Conservation (phyloP, 2,888 invertebrate genomes). For the Synanthedon andrenaeformis region DNA sequence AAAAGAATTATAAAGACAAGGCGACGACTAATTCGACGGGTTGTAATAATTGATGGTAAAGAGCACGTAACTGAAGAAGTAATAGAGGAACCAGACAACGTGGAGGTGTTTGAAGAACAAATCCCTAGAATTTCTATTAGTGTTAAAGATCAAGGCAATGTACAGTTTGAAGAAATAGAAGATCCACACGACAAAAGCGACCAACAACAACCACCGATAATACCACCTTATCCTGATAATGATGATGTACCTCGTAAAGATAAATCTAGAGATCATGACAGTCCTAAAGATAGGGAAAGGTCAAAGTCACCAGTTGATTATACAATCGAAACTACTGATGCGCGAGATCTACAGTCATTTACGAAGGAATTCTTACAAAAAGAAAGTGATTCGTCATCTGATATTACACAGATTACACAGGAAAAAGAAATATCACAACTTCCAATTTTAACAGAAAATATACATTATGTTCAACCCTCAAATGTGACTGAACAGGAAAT, state of each 20-base stretch:
- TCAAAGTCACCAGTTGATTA: slow-evolving; percentile 10
- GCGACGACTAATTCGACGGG: slow-evolving; percentile 79
- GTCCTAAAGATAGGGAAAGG: slow-evolving; percentile 1
- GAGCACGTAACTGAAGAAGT: slow-evolving; percentile 87
- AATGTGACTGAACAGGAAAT: slow-evolving; percentile 5
- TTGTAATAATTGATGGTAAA: slow-evolving; percentile 84
- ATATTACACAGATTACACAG: slow-evolving; percentile 6
- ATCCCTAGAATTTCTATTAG: slow-evolving; percentile 79
- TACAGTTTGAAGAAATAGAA: slow-evolving; percentile 42
- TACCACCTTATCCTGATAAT: slow-evolving; percentile 14
- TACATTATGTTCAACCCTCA: slow-evolving; percentile 18
- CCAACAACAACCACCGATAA: slow-evolving; percentile 20
- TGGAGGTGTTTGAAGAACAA: slow-evolving; percentile 78
- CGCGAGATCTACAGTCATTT: slow-evolving; percentile 20
- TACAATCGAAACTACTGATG: slow-evolving; percentile 10
- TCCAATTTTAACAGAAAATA: slow-evolving; percentile 18
- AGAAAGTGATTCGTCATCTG: slow-evolving; percentile 19
- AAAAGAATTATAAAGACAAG: slow-evolving; percentile 81
- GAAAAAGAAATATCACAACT: slow-evolving; percentile 20
- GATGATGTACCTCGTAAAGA: neutral
- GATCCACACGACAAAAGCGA: slow-evolving; percentile 27
- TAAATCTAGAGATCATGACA: slow-evolving; percentile 6
- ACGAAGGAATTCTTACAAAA: slow-evolving; percentile 35
- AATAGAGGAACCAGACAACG: slow-evolving; percentile 85
- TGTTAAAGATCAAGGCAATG: slow-evolving; percentile 68